phyloP scores from a whole-genome alignment of 2,888 invertebrate genomes.

The Sialis lutaria region DNA sequence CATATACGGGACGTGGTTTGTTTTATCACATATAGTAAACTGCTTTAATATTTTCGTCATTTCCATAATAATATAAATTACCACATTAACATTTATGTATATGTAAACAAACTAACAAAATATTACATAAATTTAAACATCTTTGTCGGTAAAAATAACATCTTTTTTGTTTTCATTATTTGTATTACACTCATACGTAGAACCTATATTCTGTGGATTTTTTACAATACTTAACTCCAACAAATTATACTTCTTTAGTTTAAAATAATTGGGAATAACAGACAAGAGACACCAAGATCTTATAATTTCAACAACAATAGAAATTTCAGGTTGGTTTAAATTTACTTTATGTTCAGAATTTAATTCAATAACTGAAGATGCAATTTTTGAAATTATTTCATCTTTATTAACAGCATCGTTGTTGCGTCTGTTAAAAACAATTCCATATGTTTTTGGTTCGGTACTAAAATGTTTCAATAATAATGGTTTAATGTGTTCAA shows the following conservation, averaged over 20 bases:
- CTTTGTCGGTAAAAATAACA: neutral
- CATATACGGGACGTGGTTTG: no score
- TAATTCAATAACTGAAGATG: conserved; percentile 47
- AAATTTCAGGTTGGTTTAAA: conserved; percentile 56
- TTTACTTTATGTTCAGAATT: conserved; percentile 61
- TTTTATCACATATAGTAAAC: no score
- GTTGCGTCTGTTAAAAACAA: conserved; percentile 62
- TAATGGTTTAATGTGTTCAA: conserved; percentile 41
- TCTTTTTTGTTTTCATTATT: neutral
- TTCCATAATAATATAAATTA: no score
- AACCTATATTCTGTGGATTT: conserved; percentile 10
- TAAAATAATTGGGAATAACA: conserved; percentile 61
- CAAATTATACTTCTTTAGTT: conserved; percentile 72
- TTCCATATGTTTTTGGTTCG: conserved; percentile 52
- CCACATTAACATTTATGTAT: no score
- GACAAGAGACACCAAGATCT: conserved; percentile 63
- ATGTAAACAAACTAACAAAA: no score
- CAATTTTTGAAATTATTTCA: conserved; percentile 54
- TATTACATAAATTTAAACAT: neutral
- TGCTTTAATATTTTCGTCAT: no score
- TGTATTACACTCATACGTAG: neutral
- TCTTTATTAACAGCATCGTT: conserved; percentile 56
- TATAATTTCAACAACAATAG: conserved; percentile 70
- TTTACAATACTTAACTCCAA: conserved; percentile 30
- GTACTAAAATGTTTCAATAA: conserved; percentile 59